Evolutionary conservation across 2,797 vertebrate genomes (phyloP).

Genomic region (Pagetopsis macropterus): DNA sequence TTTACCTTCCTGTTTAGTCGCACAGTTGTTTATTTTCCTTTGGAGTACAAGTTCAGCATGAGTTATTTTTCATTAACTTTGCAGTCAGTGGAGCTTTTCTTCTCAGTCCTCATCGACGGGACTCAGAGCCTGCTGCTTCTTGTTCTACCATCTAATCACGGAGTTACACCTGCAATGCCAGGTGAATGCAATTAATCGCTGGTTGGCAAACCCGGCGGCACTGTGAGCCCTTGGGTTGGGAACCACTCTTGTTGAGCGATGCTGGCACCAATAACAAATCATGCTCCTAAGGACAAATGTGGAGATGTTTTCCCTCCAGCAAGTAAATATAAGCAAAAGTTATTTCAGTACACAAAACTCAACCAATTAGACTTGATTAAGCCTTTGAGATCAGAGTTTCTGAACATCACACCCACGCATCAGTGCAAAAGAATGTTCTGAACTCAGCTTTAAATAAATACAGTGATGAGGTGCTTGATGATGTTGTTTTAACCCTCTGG

Average conservation of each 20-base stretch:
- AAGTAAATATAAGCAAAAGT: slow-evolving; percentile 14
- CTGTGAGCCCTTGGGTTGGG: slow-evolving; percentile 27
- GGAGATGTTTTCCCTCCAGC: not conserved
- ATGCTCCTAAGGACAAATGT: slow-evolving; percentile 40
- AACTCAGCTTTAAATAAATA: slow-evolving; percentile 2
- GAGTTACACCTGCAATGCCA: slow-evolving; percentile 56
- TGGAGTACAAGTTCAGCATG: slow-evolving; percentile 39
- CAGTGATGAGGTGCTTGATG: not conserved
- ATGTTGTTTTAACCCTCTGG: slow-evolving; percentile 12
- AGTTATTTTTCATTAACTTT: slow-evolving; percentile 55
- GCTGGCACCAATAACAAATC: slow-evolving; percentile 49
- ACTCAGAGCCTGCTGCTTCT: slow-evolving; percentile 51
- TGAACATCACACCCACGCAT: not conserved
- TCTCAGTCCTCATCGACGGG: slow-evolving; percentile 37
- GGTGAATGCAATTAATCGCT: slow-evolving; percentile 60
- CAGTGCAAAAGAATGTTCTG: not conserved
- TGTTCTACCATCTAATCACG: slow-evolving; percentile 55
- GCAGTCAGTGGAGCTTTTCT: slow-evolving; percentile 34
- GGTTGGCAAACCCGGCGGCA: slow-evolving; percentile 40
- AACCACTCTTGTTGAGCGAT: slow-evolving; percentile 42
- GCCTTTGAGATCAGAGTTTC: slow-evolving; percentile 4
- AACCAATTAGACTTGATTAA: slow-evolving; percentile 9
- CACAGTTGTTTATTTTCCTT: slow-evolving; percentile 57
- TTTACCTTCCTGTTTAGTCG: slow-evolving; percentile 21
- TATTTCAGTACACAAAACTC: slow-evolving; percentile 11